Evolutionary conservation across 2,113 vertebrate genomes (phyloP).

Genomic region (Heliornis fulica): DNA sequence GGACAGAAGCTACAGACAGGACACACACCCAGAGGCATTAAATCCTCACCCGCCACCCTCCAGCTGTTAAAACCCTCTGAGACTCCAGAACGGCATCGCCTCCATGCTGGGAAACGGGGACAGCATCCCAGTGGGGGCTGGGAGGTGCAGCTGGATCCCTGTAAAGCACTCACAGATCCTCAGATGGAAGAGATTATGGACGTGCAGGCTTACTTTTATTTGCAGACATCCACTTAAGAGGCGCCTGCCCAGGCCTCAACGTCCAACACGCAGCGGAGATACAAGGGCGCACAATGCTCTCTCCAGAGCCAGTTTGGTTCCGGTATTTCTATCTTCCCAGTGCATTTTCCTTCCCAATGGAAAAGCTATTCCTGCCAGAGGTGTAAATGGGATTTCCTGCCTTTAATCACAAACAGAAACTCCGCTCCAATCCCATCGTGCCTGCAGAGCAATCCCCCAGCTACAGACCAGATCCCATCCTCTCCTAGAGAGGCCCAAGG

Average conservation of each 20-base stretch:
- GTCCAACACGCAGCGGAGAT: background rate
- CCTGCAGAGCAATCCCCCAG: background rate
- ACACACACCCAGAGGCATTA: accelerated
- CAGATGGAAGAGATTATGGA: background rate
- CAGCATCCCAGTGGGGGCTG: background rate
- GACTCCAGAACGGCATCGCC: background rate
- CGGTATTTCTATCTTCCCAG: background rate
- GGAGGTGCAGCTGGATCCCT: background rate
- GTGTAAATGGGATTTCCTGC: constrained; percentile 62
- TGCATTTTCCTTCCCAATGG: background rate
- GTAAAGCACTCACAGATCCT: background rate
- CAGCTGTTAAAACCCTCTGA: background rate
- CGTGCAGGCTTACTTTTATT: background rate
- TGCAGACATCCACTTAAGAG: background rate
- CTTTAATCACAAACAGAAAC: constrained; percentile 12
- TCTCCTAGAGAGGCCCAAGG: too few species aligned
- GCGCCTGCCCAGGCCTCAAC: background rate
- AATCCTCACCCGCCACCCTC: accelerated
- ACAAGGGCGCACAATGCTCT: background rate
- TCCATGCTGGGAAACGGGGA: background rate
- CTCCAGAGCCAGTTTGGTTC: background rate
- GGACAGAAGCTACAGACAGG: background rate
- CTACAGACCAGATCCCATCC: background rate
- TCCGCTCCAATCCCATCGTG: background rate
- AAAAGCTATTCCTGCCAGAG: constrained; percentile 17